Conservation (phyloP, 1,140 invertebrate genomes). For the Xylocopa sonorina region DNA sequence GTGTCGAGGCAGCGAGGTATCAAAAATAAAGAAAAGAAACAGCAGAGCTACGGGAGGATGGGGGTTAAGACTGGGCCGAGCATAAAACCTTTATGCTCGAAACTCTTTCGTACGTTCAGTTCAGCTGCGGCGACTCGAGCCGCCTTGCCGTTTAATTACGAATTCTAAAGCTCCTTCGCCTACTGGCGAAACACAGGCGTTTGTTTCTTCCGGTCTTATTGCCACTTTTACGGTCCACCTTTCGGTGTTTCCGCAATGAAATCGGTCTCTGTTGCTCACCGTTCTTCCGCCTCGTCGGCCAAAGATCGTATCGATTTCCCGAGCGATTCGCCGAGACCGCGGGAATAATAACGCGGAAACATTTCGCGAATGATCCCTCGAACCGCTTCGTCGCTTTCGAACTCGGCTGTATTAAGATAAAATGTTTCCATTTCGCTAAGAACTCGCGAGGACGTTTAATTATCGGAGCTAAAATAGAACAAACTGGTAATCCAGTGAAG, state of each 20-base stretch:
- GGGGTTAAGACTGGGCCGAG: constrained; percentile 23
- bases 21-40: constrained; percentile 28
- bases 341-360: constrained; percentile 42
- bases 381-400: background rate
- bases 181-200: constrained; percentile 46
- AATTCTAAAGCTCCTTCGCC: constrained; percentile 68
- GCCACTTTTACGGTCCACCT: constrained; percentile 66
- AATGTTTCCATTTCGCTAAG: background rate
- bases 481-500: background rate
- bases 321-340: constrained; percentile 24
- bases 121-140: constrained; percentile 45
- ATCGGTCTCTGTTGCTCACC: background rate
- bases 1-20: constrained; percentile 14
- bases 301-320: constrained; percentile 32
- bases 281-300: background rate
- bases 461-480: too few relatives aligned
- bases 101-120: constrained; percentile 44
- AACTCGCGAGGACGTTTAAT: too few relatives aligned
- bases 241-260: constrained; percentile 43
- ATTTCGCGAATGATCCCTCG: constrained; percentile 23
- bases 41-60: constrained; percentile 8
- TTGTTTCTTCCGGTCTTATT: constrained; percentile 64
- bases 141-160: constrained; percentile 71
- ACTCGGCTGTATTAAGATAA: background rate
- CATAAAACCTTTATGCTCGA: constrained; percentile 67